phyloP scores from a whole-genome alignment of 1,140 invertebrate species.

The Hydropsyche tenuis region DNA sequence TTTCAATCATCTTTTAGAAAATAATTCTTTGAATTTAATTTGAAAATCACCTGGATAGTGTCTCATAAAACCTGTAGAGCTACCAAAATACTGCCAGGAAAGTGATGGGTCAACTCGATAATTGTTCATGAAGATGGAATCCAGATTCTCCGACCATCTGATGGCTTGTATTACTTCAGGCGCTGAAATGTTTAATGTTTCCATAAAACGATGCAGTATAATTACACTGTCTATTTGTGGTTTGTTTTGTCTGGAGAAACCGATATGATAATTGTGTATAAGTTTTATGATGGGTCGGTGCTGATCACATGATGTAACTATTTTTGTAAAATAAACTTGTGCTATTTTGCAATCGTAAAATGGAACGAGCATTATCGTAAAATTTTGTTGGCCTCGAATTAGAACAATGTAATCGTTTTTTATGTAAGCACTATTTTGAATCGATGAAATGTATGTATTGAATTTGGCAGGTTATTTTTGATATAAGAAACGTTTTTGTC shows the following conservation, averaged over 20 bases:
- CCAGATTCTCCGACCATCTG: slow-evolving; percentile 84
- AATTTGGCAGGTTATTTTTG: too few species aligned
- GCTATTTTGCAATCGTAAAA: too few species aligned
- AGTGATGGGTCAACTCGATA: slow-evolving; percentile 86
- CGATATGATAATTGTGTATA: background rate
- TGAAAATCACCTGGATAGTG: slow-evolving; percentile 80
- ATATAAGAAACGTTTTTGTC: too few species aligned
- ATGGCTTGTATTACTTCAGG: slow-evolving; percentile 72
- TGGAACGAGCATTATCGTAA: too few species aligned
- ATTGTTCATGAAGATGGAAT: slow-evolving; percentile 87
- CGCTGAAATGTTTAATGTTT: slow-evolving; percentile 57
- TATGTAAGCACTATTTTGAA: too few species aligned
- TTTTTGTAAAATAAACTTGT: background rate
- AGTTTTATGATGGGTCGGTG: too few species aligned
- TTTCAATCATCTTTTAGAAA: too few species aligned
- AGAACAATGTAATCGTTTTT: too few species aligned
- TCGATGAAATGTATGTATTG: too few species aligned
- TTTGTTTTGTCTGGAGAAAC: background rate
- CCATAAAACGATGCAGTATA: background rate
- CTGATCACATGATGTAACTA: too few species aligned
- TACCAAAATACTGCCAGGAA: slow-evolving; percentile 97
- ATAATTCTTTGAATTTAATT: background rate
- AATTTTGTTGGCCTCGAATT: too few species aligned
- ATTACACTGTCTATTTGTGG: background rate
- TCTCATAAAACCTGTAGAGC: slow-evolving; percentile 92